Base-by-base conservation (phyloP, 2,797 vertebrate genomes). In the Rhinatrema bivittatum region DNA sequence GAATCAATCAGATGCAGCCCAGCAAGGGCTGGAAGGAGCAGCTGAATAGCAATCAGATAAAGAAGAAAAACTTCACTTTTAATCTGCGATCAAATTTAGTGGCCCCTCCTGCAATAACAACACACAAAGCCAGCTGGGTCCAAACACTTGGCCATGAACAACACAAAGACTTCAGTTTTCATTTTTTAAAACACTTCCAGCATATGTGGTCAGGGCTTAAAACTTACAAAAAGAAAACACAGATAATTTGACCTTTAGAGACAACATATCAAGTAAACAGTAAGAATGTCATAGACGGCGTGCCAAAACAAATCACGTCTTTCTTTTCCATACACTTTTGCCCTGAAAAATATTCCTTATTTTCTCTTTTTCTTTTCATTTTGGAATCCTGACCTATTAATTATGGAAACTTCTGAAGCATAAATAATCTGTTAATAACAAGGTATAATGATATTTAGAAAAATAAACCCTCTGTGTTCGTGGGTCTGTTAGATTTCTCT, bases 91-190 rank as follows among this genome's bases (percentile, higher is more conserved):
- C 6, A 7, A 5, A 23, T 43, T 20, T 31, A 41, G 10, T 21
- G 4, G 42, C 41, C 32, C 27, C 4, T 28, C 5, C 16, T 41
- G 32, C 11, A 41, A 12, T 36, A 9, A 3, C 10, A 46, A 10
- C 39, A 22, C 56, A 17, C 22, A 6, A 46, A 26, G 28, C 51
- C 8, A 11, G 44, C 40, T 36, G 10, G 34, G 37, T 15, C n/a
- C 29, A 33, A 7, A n/a, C 31, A 31, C 39, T 16, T 46, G 21
- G 46, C 31, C 3, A 43, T 20, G 18, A 58, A 5, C n/a, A n/a
- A n/a, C 13, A 56, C 12, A 45, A 49, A 22, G 29, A 5, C 32
- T 14, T 50, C n/a, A n/a, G n/a, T n/a, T 28, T 49, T 12, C 29
- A 17, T 19, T 39, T 43, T 44, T 38, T 16, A 31, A 3, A 5